A percentile compares a stretch with the other conserved stretches of the same genome.
These are phyloP conservation scores for Talpa occidentalis DNA, from an alignment of 2,113 vertebrate genomes.

Conservation along the genomic window DNA sequence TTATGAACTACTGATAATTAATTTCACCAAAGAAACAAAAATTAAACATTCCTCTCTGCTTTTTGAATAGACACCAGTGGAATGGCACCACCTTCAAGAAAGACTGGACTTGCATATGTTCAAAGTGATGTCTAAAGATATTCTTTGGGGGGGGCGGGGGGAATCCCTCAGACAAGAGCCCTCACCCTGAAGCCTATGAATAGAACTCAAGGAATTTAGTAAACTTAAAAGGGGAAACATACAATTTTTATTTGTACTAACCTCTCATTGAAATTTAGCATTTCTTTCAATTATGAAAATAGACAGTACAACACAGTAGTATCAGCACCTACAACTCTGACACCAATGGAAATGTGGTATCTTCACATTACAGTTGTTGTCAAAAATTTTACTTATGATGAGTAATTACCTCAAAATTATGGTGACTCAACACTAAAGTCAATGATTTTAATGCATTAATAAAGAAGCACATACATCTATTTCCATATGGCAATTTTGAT, in stretches of 20 bases:
- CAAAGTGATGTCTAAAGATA: background rate
- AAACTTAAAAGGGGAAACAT: background rate
- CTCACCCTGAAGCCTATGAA: background rate
- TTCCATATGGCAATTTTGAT: background rate
- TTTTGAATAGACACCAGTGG: constrained; percentile 31
- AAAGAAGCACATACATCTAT: background rate
- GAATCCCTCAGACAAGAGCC: background rate
- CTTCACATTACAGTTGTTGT: background rate
- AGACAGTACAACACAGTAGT: background rate
- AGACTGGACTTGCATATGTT: background rate
- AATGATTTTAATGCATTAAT: background rate
- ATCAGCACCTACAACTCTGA: background rate
- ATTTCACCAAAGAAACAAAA: constrained; percentile 57
- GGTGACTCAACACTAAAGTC: background rate
- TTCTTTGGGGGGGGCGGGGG: background rate
- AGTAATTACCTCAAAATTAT: background rate
- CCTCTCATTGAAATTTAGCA: background rate
- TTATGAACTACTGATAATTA: constrained; percentile 65
- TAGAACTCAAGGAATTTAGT: background rate
- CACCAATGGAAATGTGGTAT: background rate
- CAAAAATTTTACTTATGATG: background rate
- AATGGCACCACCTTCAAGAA: background rate
- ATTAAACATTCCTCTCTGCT: constrained; percentile 44
- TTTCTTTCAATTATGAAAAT: background rate
- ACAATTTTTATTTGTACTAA: background rate